A percentile compares a stretch with the other conserved stretches of the same genome.
These are phyloP conservation scores for Zygaena filipendulae DNA, from an alignment of 2,888 invertebrate genomes.

Conservation along the genomic window DNA sequence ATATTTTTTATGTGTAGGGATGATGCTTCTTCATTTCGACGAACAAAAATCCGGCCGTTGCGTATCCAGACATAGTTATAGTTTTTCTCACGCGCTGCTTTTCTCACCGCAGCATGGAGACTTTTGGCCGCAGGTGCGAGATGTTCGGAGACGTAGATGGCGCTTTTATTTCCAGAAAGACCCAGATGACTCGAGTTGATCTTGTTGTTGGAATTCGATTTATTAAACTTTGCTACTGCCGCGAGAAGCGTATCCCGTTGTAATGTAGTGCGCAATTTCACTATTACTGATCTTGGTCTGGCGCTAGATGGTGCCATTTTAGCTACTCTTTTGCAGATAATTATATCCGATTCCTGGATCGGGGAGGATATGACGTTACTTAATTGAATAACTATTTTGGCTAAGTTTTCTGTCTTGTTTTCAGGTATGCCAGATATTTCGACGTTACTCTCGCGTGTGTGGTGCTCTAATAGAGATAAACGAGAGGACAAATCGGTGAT, in stretches of 20 bases:
- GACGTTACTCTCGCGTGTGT: constrained; percentile 6
- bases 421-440: constrained; percentile 8
- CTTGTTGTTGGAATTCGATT: constrained; percentile 11
- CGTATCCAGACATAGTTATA: constrained; percentile 10
- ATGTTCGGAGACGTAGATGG: constrained; percentile 9
- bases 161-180: constrained; percentile 3
- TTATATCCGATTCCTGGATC: constrained; percentile 2
- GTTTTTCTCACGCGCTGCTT: constrained; percentile 3
- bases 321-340: constrained; percentile 4
- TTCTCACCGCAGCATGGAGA: constrained; percentile 6
- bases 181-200: constrained; percentile 8
- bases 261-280: constrained; percentile 2
- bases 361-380: constrained; percentile 7
- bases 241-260: constrained; percentile 9
- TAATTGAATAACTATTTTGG: constrained; percentile 3
- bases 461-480: constrained; percentile 5
- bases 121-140: constrained; percentile 4
- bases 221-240: constrained; percentile 14
- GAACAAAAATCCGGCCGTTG: constrained; percentile 10
- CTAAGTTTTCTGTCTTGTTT: constrained; percentile 5
- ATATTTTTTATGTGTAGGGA: constrained; percentile 3
- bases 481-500: constrained; percentile 4
- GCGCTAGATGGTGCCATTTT: constrained; percentile 2
- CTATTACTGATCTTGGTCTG: constrained; percentile 5
- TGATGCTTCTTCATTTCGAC: constrained; percentile 3